These are phyloP conservation scores for Pammene fasciana DNA, from an alignment of 2,888 invertebrate species.

Conservation along the genomic window DNA sequence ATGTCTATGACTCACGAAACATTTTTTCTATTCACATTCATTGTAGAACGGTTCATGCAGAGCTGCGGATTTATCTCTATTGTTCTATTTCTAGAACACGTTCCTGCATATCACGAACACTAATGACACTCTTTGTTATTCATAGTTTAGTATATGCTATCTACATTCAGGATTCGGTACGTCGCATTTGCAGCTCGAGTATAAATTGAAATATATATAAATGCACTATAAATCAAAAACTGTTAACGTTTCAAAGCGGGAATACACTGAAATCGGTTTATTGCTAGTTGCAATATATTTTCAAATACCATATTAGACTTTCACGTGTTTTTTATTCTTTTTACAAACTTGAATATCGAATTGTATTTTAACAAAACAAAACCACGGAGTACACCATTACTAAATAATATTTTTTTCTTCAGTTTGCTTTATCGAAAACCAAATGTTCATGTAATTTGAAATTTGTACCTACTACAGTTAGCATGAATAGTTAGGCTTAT, in stretches of 20 bases:
- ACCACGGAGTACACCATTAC: no score
- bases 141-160: constrained; percentile 23
- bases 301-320: neutral
- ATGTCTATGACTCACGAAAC: neutral
- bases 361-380: no score
- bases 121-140: constrained; percentile 41
- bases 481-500: no score
- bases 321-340: no score
- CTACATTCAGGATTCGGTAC: constrained; percentile 13
- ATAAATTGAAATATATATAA: constrained; percentile 18
- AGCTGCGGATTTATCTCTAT: constrained; percentile 32
- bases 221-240: constrained; percentile 4
- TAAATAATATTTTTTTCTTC: no score
- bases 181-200: constrained; percentile 1
- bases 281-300: neutral
- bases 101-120: constrained; percentile 28
- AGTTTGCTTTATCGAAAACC: no score
- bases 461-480: no score
- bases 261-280: neutral
- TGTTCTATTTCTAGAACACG: constrained; percentile 39
- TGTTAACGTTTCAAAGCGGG: neutral
- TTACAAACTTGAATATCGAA: no score
- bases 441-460: no score
- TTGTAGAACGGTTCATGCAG: constrained; percentile 15
- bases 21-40: constrained; percentile 9